phyloP scores from a whole-genome alignment of 2,888 invertebrate species.

The Epistrophe eligans region DNA sequence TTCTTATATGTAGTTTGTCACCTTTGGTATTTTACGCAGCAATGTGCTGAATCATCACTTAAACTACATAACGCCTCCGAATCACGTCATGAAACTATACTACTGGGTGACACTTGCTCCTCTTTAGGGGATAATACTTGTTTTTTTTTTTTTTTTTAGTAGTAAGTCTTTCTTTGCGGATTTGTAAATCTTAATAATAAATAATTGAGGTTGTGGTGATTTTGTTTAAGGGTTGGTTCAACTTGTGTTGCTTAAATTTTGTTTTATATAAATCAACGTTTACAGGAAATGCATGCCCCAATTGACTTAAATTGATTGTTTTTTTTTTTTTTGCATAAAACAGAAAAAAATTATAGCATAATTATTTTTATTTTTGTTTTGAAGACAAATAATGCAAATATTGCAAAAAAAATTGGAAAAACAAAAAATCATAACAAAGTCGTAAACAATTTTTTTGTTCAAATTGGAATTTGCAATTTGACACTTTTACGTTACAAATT shows the following conservation, averaged over 20 bases:
- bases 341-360: neutral
- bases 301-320: slow-evolving; percentile 45
- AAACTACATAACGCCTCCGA: slow-evolving; percentile 18
- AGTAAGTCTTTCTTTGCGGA: neutral
- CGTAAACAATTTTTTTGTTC: slow-evolving; percentile 45
- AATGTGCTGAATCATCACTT: slow-evolving; percentile 55
- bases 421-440: slow-evolving; percentile 21
- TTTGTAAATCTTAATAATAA: slow-evolving; percentile 4
- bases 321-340: slow-evolving; percentile 10
- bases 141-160: neutral
- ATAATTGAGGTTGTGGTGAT: slow-evolving; percentile 13
- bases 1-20: slow-evolving; percentile 18
- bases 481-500: slow-evolving; percentile 2
- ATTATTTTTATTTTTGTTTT: slow-evolving; percentile 1
- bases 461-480: slow-evolving; percentile 48
- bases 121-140: neutral
- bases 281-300: slow-evolving; percentile 53
- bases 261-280: slow-evolving; percentile 32
- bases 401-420: slow-evolving; percentile 21
- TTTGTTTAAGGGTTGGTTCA: neutral
- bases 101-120: neutral
- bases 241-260: neutral
- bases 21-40: slow-evolving; percentile 44
- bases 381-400: slow-evolving; percentile 27
- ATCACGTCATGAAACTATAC: slow-evolving; percentile 5